These are phyloP conservation scores for Hesperia comma DNA, from an alignment of 2,888 invertebrate species.

Conservation along the genomic window DNA sequence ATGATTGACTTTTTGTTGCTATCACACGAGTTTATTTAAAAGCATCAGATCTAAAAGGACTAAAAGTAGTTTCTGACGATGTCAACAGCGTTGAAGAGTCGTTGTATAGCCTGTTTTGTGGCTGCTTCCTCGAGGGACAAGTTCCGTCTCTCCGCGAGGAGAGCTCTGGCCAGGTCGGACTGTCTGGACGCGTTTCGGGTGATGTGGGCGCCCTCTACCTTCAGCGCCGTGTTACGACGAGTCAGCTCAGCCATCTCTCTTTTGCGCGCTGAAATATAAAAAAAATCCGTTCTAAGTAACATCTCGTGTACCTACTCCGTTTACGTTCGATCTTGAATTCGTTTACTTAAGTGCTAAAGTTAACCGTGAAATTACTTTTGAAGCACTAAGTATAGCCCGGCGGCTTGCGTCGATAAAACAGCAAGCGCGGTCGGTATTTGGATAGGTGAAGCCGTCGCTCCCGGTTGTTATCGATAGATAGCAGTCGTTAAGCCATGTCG, in stretches of 20 bases:
- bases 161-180: constrained; percentile 65
- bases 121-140: constrained; percentile 61
- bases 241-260: constrained; percentile 73
- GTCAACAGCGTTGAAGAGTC: constrained; percentile 58
- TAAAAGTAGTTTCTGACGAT: constrained; percentile 49
- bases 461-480: too few species aligned
- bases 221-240: constrained; percentile 72
- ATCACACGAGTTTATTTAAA: too few species aligned
- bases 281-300: neutral
- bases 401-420: too few species aligned
- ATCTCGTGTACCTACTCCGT: too few species aligned
- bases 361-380: too few species aligned
- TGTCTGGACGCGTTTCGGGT: constrained; percentile 74
- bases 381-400: too few species aligned
- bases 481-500: too few species aligned
- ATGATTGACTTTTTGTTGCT: too few species aligned
- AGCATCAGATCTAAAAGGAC: constrained; percentile 29
- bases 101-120: constrained; percentile 55
- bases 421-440: too few species aligned
- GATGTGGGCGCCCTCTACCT: constrained; percentile 77
- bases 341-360: too few species aligned
- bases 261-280: constrained; percentile 73
- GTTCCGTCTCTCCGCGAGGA: constrained; percentile 65
- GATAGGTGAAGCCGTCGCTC: too few species aligned
- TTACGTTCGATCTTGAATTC: too few species aligned